Evolutionary conservation across 2,888 invertebrate species (phyloP).

Genomic region (Ptychoptera contaminata): DNA sequence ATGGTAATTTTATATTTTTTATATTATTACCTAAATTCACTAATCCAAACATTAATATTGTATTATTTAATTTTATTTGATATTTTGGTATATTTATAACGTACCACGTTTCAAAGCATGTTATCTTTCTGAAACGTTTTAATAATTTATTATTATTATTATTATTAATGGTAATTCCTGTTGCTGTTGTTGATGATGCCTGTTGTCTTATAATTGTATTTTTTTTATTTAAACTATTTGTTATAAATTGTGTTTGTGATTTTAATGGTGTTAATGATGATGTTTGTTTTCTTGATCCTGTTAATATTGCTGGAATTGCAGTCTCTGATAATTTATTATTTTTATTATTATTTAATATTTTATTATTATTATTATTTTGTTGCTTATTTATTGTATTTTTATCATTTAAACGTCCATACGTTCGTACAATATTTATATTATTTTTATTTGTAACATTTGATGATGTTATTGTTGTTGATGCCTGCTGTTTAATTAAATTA

Average conservation of each 20-base stretch:
- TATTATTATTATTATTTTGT: not conserved
- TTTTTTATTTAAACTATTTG: not conserved
- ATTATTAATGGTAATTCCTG: not conserved
- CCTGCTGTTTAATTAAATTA: not conserved
- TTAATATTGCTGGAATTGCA: not conserved
- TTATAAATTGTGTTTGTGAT: no score
- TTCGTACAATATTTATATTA: no score
- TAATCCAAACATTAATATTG: conserved; percentile 21
- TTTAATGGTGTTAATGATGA: no score
- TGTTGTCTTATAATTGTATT: no score
- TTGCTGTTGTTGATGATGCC: not conserved
- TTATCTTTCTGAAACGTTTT: conserved; percentile 27
- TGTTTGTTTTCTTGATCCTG: not conserved
- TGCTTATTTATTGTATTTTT: no score
- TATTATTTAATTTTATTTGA: conserved; percentile 4
- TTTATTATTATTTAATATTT: not conserved
- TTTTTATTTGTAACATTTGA: not conserved
- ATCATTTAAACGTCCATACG: no score
- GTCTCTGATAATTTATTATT: not conserved
- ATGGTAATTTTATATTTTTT: conserved; percentile 21
- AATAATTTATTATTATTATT: no score
- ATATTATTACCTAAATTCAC: conserved; percentile 25
- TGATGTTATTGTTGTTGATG: not conserved
- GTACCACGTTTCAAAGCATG: conserved; percentile 32
- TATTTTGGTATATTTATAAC: conserved; percentile 23